Conservation (phyloP, 1,140 invertebrate genomes). For the Phenacoccus solenopsis region DNA sequence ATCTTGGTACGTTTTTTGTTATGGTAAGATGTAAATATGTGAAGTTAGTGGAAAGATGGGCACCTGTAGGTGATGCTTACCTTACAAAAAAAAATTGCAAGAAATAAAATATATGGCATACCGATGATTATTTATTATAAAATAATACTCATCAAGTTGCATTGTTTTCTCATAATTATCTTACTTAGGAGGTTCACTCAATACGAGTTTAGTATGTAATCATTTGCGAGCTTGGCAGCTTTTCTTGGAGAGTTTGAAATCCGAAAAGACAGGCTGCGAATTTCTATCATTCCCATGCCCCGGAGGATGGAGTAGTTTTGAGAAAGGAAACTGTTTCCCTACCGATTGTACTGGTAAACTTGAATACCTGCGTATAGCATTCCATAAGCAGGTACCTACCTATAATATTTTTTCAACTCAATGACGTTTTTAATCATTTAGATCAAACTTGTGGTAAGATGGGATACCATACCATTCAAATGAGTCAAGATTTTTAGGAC, state of each 20-base stretch:
- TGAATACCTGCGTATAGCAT: too few species aligned
- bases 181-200: slow-evolving; percentile 29
- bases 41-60: too few species aligned
- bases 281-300: slow-evolving; percentile 38
- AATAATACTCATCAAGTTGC: too few species aligned
- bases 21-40: background rate
- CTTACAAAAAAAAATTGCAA: too few species aligned
- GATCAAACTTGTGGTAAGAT: slow-evolving; percentile 29
- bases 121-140: too few species aligned
- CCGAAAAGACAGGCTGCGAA: slow-evolving; percentile 31
- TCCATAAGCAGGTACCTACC: too few species aligned
- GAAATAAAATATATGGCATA: too few species aligned
- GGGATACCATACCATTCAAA: slow-evolving; percentile 29
- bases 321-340: slow-evolving; percentile 37
- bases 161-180: too few species aligned
- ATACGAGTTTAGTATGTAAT: slow-evolving; percentile 36
- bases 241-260: slow-evolving; percentile 29
- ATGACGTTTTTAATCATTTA: slow-evolving; percentile 19
- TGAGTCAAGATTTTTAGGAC: slow-evolving; percentile 27
- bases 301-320: slow-evolving; percentile 32
- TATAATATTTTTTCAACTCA: background rate
- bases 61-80: too few species aligned
- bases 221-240: slow-evolving; percentile 31
- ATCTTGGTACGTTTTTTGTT: slow-evolving; percentile 30
- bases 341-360: slow-evolving; percentile 25